Evolutionary conservation across 2,888 invertebrate genomes (phyloP).

Genomic region (Scelioninae gen. 1): DNA sequence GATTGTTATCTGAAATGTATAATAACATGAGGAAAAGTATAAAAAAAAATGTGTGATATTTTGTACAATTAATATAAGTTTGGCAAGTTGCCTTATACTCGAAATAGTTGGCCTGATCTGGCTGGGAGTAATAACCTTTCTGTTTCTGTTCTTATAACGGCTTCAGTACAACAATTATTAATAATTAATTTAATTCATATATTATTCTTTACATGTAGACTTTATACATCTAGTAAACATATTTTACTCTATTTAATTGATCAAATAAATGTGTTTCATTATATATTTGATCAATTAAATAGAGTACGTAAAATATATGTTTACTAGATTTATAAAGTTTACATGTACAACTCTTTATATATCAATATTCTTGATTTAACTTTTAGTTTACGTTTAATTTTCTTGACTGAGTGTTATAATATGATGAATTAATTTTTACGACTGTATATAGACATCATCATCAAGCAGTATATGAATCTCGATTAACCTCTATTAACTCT

Average conservation of each 20-base stretch:
- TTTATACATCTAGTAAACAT: no score
- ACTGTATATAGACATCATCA: constrained; percentile 65
- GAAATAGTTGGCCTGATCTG: constrained; percentile 79
- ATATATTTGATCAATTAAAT: no score
- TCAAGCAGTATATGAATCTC: constrained; percentile 78
- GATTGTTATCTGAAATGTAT: not conserved
- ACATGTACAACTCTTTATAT: no score
- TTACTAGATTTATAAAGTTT: no score
- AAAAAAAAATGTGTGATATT: constrained; percentile 77
- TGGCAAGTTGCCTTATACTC: constrained; percentile 81
- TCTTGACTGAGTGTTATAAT: constrained; percentile 34
- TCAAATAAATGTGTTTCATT: no score
- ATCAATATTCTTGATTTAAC: not conserved
- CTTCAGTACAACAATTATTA: constrained; percentile 18
- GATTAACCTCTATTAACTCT: constrained; percentile 77
- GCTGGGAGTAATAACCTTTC: constrained; percentile 82
- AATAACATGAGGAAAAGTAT: not conserved
- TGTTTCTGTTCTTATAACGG: constrained; percentile 71
- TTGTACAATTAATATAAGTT: constrained; percentile 81
- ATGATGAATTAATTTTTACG: constrained; percentile 22
- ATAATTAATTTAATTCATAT: constrained; percentile 16
- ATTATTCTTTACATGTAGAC: no score
- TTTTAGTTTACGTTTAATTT: not conserved
- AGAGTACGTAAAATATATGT: no score
- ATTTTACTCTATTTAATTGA: not conserved